Evolutionary conservation across 2,797 vertebrate species (phyloP).

Genomic region (Phoebastria nigripes): DNA sequence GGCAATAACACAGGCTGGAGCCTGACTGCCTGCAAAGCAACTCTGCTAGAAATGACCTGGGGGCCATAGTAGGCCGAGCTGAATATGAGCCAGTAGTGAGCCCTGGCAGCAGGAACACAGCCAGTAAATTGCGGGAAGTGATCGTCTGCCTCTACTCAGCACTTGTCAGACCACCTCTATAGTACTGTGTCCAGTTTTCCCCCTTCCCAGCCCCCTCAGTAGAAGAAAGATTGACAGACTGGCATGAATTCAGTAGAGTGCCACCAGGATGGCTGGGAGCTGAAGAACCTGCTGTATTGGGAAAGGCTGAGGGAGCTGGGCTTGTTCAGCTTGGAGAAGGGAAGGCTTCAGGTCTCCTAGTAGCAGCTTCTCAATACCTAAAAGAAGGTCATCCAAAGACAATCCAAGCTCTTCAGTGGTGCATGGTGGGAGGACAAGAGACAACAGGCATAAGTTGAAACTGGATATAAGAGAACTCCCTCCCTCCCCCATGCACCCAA

Average conservation of each 20-base stretch:
- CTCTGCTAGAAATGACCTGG: neutral
- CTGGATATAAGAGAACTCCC: accelerated
- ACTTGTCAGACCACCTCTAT: neutral
- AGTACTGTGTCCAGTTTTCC: neutral
- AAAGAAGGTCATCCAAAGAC: neutral
- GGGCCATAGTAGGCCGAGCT: neutral
- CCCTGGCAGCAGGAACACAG: neutral
- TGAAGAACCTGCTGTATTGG: neutral
- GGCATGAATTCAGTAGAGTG: neutral
- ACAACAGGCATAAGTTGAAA: neutral
- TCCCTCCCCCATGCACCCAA: accelerated
- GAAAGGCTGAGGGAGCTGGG: neutral
- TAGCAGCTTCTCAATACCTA: neutral
- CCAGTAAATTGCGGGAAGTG: neutral
- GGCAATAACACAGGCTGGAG: neutral
- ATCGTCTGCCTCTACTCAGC: neutral
- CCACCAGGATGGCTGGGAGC: neutral
- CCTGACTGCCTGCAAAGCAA: neutral
- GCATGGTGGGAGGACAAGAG: neutral
- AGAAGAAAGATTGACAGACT: neutral
- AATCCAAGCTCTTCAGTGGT: neutral
- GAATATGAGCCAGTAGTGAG: neutral
- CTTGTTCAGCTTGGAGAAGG: neutral
- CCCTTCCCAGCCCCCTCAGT: neutral
- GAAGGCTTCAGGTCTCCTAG: neutral